Evolutionary conservation across 1,140 invertebrate species (phyloP).

Genomic region (Capitella teleta): DNA sequence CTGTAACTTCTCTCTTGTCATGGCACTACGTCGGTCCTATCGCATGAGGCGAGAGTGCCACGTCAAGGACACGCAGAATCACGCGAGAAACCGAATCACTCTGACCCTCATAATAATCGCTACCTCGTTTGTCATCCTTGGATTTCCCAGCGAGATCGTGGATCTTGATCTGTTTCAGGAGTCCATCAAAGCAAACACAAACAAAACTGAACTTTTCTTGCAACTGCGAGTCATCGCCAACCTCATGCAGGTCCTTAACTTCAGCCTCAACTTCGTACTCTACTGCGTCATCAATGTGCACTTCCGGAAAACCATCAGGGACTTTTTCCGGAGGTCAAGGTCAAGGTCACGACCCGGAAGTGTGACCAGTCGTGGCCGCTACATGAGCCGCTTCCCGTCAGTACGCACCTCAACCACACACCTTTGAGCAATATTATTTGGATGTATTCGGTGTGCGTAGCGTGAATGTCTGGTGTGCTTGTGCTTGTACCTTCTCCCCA

Average conservation of each 20-base stretch:
- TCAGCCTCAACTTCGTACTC: slow-evolving; percentile 34
- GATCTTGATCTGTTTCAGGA: slow-evolving; percentile 29
- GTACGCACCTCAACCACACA: no score
- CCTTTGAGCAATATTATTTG: no score
- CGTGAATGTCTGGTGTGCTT: no score
- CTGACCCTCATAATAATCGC: slow-evolving; percentile 35
- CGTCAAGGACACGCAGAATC: slow-evolving; percentile 4
- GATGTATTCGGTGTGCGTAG: no score
- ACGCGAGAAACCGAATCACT: slow-evolving; percentile 30
- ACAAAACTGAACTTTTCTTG: not conserved
- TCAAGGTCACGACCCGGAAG: no score
- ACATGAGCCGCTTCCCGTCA: no score
- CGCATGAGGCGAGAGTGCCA: slow-evolving; percentile 7
- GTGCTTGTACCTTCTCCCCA: no score
- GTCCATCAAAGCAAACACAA: slow-evolving; percentile 16
- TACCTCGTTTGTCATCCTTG: slow-evolving; percentile 34
- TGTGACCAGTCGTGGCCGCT: no score
- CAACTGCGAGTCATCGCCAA: not conserved
- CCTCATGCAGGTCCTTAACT: slow-evolving; percentile 20
- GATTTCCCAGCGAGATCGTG: slow-evolving; percentile 33
- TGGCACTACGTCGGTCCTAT: slow-evolving; percentile 11
- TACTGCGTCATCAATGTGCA: slow-evolving; percentile 39
- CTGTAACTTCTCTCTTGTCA: slow-evolving; percentile 32
- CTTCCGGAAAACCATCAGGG: slow-evolving; percentile 24
- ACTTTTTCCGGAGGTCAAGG: no score